Conservation (phyloP, 2,113 vertebrate genomes). For the Physeter macrocephalus region DNA sequence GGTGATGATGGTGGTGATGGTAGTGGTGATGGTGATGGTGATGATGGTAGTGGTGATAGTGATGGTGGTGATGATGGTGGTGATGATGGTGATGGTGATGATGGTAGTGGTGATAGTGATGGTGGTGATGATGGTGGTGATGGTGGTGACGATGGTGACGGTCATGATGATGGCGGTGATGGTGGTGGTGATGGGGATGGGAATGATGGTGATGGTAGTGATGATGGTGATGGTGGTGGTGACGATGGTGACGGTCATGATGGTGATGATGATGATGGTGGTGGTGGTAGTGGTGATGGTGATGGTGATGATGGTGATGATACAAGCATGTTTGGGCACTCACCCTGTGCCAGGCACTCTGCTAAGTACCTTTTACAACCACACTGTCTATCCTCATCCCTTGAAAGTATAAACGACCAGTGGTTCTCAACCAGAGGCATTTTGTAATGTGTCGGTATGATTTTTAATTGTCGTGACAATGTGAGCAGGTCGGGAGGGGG, state of each 20-base stretch:
- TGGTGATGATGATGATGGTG: too few species aligned
- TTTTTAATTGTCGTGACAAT: background rate
- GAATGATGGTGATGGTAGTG: rapidly evolving
- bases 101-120: too few species aligned
- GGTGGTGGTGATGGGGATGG: too few species aligned
- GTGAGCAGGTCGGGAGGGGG: background rate
- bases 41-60: rapidly evolving
- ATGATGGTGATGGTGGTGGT: too few species aligned
- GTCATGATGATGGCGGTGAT: too few species aligned
- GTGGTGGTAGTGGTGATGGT: rapidly evolving
- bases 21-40: too few species aligned
- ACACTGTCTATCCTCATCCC: background rate
- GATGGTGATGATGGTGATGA: rapidly evolving
- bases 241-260: too few species aligned
- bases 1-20: too few species aligned
- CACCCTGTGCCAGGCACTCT: background rate
- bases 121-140: too few species aligned
- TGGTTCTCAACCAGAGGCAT: background rate
- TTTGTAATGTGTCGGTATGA: background rate
- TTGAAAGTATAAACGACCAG: background rate
- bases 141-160: too few species aligned
- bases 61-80: too few species aligned
- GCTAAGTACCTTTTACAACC: background rate
- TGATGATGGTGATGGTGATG: too few species aligned
- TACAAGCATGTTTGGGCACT: background rate